These are phyloP conservation scores for Pseudococcus longispinus DNA, from an alignment of 2,888 invertebrate genomes.

Conservation along the genomic window DNA sequence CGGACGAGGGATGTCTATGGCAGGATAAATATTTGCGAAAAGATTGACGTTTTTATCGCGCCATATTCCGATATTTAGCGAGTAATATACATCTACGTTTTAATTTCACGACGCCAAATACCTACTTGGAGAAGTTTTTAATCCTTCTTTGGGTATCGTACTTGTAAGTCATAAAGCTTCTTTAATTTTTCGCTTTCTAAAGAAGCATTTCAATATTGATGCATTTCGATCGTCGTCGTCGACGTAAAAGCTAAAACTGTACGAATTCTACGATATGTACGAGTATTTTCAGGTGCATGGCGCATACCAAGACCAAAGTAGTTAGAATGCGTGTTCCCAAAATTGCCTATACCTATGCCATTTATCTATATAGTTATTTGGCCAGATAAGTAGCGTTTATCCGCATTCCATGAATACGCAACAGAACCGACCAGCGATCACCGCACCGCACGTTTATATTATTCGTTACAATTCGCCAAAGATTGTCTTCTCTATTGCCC, in stretches of 20 bases:
- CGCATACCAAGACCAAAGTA: neutral
- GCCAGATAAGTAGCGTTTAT: neutral
- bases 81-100: neutral
- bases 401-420: constrained; percentile 37
- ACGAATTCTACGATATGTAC: neutral
- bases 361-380: constrained; percentile 5
- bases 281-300: neutral
- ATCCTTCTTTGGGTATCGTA: neutral
- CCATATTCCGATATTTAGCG: constrained; percentile 15
- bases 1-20: neutral
- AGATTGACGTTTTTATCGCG: constrained; percentile 26
- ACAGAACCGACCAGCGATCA: neutral
- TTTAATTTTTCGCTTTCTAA: neutral
- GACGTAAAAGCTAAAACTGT: neutral
- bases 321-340: neutral
- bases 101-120: neutral
- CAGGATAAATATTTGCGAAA: constrained; percentile 26
- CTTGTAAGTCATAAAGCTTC: neutral
- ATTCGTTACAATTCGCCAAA: constrained; percentile 20
- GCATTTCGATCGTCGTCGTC: neutral
- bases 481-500: neutral
- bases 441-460: neutral
- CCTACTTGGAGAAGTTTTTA: neutral
- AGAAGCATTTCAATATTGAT: neutral
- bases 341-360: neutral